Base-by-base conservation (phyloP, 2,797 vertebrate species). In the Myoxocephalus aenaeus region DNA sequence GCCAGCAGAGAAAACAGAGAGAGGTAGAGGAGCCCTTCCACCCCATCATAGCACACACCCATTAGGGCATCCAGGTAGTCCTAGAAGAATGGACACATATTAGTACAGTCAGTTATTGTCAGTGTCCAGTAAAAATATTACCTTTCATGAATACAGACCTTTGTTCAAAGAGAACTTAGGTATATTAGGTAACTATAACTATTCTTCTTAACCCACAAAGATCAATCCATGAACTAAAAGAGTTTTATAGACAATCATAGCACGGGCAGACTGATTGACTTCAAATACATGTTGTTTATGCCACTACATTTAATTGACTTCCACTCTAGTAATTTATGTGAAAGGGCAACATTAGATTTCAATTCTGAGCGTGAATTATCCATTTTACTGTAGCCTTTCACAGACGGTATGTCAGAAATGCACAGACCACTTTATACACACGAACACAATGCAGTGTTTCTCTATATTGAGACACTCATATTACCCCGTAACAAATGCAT, bases 21-120 rank as follows among this genome's bases (percentile, higher is more conserved):
- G 2, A 99, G 96, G 92, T 97, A 99, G 65, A 99, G 96, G 85
- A 99, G 91, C 9, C 98, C 98, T 91, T 99, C 97, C 34, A 99
- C 95, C 5, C 98, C 97, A 0, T 99, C 97, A 1, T 98, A 99
- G 92, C 98, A 99, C 89, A 99, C 79, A 27, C 98, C 98, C 2
- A 97, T 89, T 46, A 99, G 93, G 62, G 96, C 96, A 0, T 99
- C 97, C 89, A 99, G 87, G 89, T 99, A 99, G 91, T 99, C 97
- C 98, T 99, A 89, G 15, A 79, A 40, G 0, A 59, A 25, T 59
- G 34, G 40, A 82, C 44, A 77, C 22, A 56, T 32, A 50, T 4
- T 25, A 44, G 29, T 25, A 34, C 1, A 79, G 34, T 73, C 38
- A 32, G n/a, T 63, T 73, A 58, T n/a, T 67, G 22, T 73, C 40